Evolutionary conservation across 2,888 invertebrate species (phyloP), one percentile per base, ranked within the genome.

Genomic region (Rhopalosiphum nymphaeae): DNA sequence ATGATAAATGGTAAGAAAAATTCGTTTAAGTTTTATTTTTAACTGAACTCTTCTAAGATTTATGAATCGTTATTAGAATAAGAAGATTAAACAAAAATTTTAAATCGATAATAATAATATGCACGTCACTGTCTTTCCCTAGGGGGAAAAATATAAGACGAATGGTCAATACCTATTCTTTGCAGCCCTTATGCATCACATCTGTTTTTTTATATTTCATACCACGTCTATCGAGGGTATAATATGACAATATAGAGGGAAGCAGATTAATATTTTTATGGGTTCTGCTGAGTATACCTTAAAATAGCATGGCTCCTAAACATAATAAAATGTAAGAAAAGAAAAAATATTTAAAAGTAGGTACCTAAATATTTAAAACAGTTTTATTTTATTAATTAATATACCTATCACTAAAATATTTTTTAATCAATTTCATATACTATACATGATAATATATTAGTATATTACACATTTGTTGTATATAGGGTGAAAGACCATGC

Each of bases 221-320:
- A 67, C 36, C 16, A 67, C 9, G 21, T 36, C 5, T 16, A 67
- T 10, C n/a, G 16, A 36, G 16, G 36, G 67, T 36, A 67, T 67
- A 67, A 13, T 86, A 86, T 49, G n/a, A 0, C 56, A n/a, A 89
- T 1, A 53, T 36, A 21, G 56, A 36, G 21, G 42, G 10, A 88
- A 89, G 11, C 13, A 36, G 53, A 89, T 89, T 89, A 44, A 26
- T 42, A 26, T 26, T 89, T 89, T 56, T 89, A 89, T 89, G 88
- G 88, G 36, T 56, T 89, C 56, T 10, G 13, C n/a, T 13, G 25
- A 25, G 25, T 56, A 56, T 49, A 5, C 36, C 7, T 42, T 25
- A 42, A 44, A 29, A 29, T 10, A 46, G 16, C 26, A 89, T n/a
- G 56, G 56, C 21, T 56, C 42, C 25, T 56, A 1, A 10, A 36